phyloP scores from a whole-genome alignment of 2,797 vertebrate genomes.

The Neoniphon sammara region DNA sequence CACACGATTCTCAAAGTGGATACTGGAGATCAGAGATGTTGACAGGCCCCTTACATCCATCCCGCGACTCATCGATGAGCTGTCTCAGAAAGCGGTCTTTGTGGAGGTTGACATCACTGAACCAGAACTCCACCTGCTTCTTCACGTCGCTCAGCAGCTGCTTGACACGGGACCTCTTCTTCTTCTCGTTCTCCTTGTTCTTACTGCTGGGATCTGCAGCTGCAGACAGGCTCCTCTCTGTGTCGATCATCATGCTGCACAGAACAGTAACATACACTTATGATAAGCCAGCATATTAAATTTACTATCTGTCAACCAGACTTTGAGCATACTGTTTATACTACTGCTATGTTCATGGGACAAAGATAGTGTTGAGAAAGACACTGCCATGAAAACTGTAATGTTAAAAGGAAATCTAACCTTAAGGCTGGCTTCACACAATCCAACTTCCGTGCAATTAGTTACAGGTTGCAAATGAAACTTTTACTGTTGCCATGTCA shows the following conservation, averaged over 20 bases:
- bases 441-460: too few species aligned
- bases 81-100: slow-evolving; percentile 94
- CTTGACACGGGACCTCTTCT: slow-evolving; percentile 95
- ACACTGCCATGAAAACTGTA: too few species aligned
- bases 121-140: slow-evolving; percentile 99
- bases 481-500: too few species aligned
- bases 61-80: slow-evolving; percentile 90
- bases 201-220: slow-evolving; percentile 80
- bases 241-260: slow-evolving; percentile 76
- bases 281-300: too few species aligned
- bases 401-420: too few species aligned
- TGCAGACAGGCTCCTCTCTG: slow-evolving; percentile 78
- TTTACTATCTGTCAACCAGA: too few species aligned
- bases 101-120: slow-evolving; percentile 95
- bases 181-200: slow-evolving; percentile 92
- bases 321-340: too few species aligned
- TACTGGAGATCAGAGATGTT: not conserved
- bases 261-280: not conserved
- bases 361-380: too few species aligned
- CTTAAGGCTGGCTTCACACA: too few species aligned
- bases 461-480: too few species aligned
- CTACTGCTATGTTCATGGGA: too few species aligned
- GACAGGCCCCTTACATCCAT: slow-evolving; percentile 88
- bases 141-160: slow-evolving; percentile 93
- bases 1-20: not conserved